These are phyloP conservation scores for Conus canariensis DNA, from an alignment of 2,888 invertebrate species.

Conservation along the genomic window DNA sequence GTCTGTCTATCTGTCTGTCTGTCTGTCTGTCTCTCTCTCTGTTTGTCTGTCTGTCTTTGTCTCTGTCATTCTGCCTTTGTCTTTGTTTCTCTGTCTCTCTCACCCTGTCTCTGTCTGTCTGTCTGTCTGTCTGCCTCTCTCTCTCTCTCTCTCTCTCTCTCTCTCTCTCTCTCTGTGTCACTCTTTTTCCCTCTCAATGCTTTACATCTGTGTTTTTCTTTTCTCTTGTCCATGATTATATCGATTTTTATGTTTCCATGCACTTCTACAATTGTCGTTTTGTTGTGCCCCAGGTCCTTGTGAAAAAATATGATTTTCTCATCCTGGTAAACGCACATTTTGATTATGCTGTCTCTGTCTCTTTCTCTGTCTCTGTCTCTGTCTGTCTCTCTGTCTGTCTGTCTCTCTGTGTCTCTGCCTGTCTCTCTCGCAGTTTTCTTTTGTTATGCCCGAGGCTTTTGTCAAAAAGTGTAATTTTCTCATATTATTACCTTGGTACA, in stretches of 20 bases:
- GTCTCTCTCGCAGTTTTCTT: not conserved
- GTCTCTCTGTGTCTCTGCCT: not conserved
- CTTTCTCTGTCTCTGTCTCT: not conserved
- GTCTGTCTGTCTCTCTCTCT: not conserved
- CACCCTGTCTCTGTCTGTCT: not conserved
- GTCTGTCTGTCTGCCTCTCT: not conserved
- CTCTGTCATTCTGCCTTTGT: not conserved
- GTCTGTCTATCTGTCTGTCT: not conserved
- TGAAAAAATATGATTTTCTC: no score
- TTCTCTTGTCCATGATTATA: no score
- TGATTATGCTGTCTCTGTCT: not conserved
- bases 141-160: not conserved
- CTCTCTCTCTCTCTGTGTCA: not conserved
- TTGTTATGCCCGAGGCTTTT: no score
- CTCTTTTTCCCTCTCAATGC: not conserved
- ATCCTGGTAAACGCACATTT: not conserved
- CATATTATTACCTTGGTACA: no score
- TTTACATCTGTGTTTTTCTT: no score
- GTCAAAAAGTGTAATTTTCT: no score
- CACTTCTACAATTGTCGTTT: no score
- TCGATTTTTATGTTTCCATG: no score
- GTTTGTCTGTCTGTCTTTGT: not conserved
- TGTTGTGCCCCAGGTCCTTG: no score
- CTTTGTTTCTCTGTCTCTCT: not conserved
- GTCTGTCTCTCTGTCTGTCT: not conserved